A percentile compares a stretch with the other conserved stretches of the same genome.
Evolutionary conservation across 2,888 invertebrate species (phyloP).

Genomic region (Tromatobia lineatoria): DNA sequence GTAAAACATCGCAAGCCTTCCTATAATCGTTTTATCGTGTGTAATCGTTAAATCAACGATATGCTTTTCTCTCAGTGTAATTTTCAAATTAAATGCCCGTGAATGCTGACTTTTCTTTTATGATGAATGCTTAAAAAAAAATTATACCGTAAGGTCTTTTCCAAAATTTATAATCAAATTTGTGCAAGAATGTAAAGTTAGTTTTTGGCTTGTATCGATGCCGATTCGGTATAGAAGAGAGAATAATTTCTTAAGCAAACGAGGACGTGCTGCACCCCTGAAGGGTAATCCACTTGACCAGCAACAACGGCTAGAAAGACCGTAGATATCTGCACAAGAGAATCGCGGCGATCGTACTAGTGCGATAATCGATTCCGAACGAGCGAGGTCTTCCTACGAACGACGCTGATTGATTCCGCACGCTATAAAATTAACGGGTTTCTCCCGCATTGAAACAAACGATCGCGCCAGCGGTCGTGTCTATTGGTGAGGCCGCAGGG

Average conservation of each 20-base stretch:
- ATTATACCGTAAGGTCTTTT: too few relatives aligned
- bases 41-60: too few relatives aligned
- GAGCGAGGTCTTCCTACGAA: slow-evolving; percentile 68
- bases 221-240: neutral
- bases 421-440: slow-evolving; percentile 77
- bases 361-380: slow-evolving; percentile 72
- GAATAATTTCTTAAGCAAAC: slow-evolving; percentile 58
- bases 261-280: slow-evolving; percentile 57
- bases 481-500: slow-evolving; percentile 58
- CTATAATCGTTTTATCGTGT: too few relatives aligned
- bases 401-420: slow-evolving; percentile 75
- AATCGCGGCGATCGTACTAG: slow-evolving; percentile 47
- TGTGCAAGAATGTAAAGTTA: too few relatives aligned
- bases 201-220: neutral
- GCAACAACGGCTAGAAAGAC: slow-evolving; percentile 2
- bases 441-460: slow-evolving; percentile 71
- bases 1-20: too few relatives aligned
- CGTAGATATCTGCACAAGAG: slow-evolving; percentile 20
- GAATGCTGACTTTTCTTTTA: too few relatives aligned
- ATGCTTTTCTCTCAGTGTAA: too few relatives aligned
- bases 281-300: slow-evolving; percentile 39
- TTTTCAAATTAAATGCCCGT: too few relatives aligned
- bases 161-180: too few relatives aligned
- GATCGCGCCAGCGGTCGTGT: slow-evolving; percentile 45
- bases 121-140: too few relatives aligned